Base-by-base conservation (phyloP, 2,113 vertebrate genomes). In the Hippocampus abdominalis region DNA sequence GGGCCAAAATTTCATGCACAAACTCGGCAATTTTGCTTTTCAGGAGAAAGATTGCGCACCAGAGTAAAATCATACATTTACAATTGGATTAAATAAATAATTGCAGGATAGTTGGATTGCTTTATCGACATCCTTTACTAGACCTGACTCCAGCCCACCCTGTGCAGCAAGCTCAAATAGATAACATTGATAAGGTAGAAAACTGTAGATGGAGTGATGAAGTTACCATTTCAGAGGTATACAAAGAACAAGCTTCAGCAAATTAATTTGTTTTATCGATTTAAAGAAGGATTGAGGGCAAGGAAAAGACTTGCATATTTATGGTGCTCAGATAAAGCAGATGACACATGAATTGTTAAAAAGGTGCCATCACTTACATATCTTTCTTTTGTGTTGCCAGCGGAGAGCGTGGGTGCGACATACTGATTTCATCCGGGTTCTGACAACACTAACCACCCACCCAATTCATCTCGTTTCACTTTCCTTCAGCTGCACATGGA, bases 331-430 rank as follows among this genome's bases (percentile, higher is more conserved):
- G 39, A 64, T 64, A 27, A n/a, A 64, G n/a, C 63, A 64, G 63
- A 64, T 64, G 63, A 64, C 40, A 46, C 63, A 64, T 64, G 42
- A 44, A 64, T 64, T 64, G 40, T 64, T 64, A 46, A 64, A 36
- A 64, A 64, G 15, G 63, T 64, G 63, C 42, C 42, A 25, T 46
- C 42, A 64, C 63, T 46, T 64, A 46, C 63, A 64, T 23, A 42
- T 64, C 63, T 64, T 46, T 12, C 42, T 46, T 64, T 46, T 46
- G 42, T 64, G 63, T 46, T 27, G 11, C 42, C 63, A 18, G 23
- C 23, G 23, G 5, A 64, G 63, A 46, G 63, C 63, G 63, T 64
- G 63, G 63, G 63, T 46, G 63, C 42, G 42, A 64, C 63, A n/a
- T n/a, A n/a, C 63, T 46, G 63, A 64, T 48, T 64, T 64, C 39